phyloP scores from a whole-genome alignment of 2,888 invertebrate genomes.

The Hirudinaria manillensis region DNA sequence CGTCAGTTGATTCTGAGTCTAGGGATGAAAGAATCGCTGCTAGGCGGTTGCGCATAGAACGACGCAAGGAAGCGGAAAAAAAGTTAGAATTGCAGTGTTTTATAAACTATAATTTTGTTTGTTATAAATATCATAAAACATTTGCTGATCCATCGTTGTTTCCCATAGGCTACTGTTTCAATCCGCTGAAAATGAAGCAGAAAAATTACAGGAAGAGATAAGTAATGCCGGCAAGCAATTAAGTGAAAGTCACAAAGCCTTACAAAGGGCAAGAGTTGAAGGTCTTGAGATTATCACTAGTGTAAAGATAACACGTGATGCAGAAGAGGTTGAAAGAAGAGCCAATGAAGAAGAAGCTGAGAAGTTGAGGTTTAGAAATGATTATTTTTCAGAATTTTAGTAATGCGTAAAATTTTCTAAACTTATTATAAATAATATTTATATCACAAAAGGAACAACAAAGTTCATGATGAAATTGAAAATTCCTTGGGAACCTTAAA shows the following conservation, averaged over 20 bases:
- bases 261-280: constrained; percentile 51
- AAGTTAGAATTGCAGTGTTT: constrained; percentile 37
- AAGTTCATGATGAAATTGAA: constrained; percentile 53
- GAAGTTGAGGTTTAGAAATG: constrained; percentile 42
- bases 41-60: constrained; percentile 65
- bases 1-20: constrained; percentile 59
- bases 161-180: background rate
- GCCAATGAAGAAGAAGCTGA: constrained; percentile 51
- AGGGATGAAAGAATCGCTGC: constrained; percentile 68
- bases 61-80: constrained; percentile 49
- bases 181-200: constrained; percentile 40
- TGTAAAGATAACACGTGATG: constrained; percentile 53
- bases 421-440: background rate
- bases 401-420: background rate
- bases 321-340: constrained; percentile 49
- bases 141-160: background rate
- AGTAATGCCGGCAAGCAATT: constrained; percentile 53
- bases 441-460: constrained; percentile 47
- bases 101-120: constrained; percentile 16
- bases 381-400: too few relatives aligned
- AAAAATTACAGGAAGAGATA: constrained; percentile 51
- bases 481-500: constrained; percentile 53
- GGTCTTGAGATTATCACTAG: constrained; percentile 54
- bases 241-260: constrained; percentile 51
- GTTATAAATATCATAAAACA: background rate